Evolutionary conservation across 1,140 invertebrate genomes (phyloP), one percentile per base, ranked within the genome.

Genomic region (Phortica variegata): DNA sequence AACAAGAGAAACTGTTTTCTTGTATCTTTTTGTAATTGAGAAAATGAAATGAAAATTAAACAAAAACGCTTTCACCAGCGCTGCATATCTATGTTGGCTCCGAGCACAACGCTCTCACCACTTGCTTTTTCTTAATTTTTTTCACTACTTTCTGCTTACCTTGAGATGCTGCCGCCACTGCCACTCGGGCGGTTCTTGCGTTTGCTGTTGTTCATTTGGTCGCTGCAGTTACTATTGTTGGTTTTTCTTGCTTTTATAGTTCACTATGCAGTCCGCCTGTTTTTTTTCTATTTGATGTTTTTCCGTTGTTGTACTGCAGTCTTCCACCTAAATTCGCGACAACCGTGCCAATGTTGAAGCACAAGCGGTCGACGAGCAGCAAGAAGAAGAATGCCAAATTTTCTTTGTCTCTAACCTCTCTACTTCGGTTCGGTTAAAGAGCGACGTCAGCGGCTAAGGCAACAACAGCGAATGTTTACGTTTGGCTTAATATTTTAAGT

Each of bases 171-270:
- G 60, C 54, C 51, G 17, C 54, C 53, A 38, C 56, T 58, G 26
- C 58, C 66, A 51, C 60, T 66, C 49, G 70, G 69, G 60, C 70
- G 70, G 65, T 66, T 69, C 70, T 73, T 73, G 44, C 70, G 69
- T 63, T 73, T 73, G 52, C 62, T 73, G 61, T 63, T 73, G 54
- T 73, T 73, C 60, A 63, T 73, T 51, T 36, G 32, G 12, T 40
- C 26, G 21, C 3, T 42, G 19, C 18, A 42, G 20, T 39, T 47
- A 20, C 32, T 39, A 13, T 32, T 26, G 17, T 40, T 38, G 16
- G 17, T 51, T 23, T 58, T 46, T 41, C 43, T 54, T 48, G 47
- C 42, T 36, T n/a, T n/a, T n/a, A n/a, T n/a, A n/a, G n/a, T n/a
- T n/a, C n/a, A n/a, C n/a, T n/a, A n/a, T n/a, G n/a, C n/a, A n/a